Conservation (phyloP, 2,888 invertebrate genomes). For the Drosophila colorata region DNA sequence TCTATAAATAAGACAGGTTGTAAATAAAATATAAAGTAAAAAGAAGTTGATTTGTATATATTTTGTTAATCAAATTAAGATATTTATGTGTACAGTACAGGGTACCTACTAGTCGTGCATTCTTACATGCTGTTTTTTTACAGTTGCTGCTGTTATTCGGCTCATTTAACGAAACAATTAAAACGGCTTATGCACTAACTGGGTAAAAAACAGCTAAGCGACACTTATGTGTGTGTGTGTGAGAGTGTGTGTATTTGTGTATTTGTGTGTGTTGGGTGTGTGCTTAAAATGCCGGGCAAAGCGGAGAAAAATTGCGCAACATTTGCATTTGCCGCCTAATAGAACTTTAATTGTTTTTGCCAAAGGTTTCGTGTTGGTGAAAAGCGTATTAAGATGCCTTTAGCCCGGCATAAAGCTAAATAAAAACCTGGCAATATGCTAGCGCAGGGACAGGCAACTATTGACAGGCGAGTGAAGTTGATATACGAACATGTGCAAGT, state of each 20-base stretch:
- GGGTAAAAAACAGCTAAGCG: constrained; percentile 72
- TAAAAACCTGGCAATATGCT: constrained; percentile 15
- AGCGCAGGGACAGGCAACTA: constrained; percentile 15
- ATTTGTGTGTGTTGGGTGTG: constrained; percentile 20
- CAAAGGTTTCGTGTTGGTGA: constrained; percentile 15
- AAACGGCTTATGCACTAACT: constrained; percentile 74
- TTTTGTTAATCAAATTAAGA: too few species aligned
- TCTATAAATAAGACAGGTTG: too few species aligned
- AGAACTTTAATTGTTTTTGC: constrained; percentile 75
- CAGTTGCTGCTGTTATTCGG: constrained; percentile 36
- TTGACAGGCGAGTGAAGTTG: constrained; percentile 39
- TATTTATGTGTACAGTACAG: not conserved
- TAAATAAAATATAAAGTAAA: too few species aligned
- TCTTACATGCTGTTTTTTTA: constrained; percentile 5
- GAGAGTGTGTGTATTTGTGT: not conserved
- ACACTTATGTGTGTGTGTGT: constrained; percentile 40
- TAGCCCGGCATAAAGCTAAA: constrained; percentile 15
- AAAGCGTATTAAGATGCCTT: constrained; percentile 20
- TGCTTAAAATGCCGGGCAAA: constrained; percentile 47
- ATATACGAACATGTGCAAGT: constrained; percentile 52
- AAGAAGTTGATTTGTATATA: too few species aligned
- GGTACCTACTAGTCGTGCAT: not conserved
- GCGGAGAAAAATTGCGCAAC: constrained; percentile 36
- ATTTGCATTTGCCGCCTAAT: constrained; percentile 78
- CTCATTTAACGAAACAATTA: constrained; percentile 80